Conservation (phyloP, 2,888 invertebrate genomes). For the Campopleginae sp. region DNA sequence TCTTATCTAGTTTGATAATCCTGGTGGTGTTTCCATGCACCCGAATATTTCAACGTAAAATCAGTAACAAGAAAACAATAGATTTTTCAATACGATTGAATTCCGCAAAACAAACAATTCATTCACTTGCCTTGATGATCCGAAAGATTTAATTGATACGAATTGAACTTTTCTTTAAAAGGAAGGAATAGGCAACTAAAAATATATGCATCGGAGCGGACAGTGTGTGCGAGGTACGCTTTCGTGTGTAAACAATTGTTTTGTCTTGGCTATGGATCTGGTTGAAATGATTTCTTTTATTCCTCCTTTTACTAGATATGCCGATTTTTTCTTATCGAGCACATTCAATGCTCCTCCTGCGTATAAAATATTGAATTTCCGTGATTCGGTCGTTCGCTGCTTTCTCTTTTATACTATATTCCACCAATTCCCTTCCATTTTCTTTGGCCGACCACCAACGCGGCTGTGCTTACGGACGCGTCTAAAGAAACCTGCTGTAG, state of each 20-base stretch:
- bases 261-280: not conserved
- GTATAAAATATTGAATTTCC: not conserved
- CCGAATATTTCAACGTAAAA: not conserved
- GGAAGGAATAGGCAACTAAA: not conserved
- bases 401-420: not conserved
- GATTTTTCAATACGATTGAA: not conserved
- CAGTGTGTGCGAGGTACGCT: not conserved
- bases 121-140: not conserved
- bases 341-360: not conserved
- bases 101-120: not conserved
- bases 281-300: not conserved
- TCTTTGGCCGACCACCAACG: not conserved
- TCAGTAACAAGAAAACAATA: not conserved
- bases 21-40: not conserved
- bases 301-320: not conserved
- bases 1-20: conserved; percentile 10
- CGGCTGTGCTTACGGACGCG: not conserved
- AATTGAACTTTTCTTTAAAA: no score
- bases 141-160: not conserved
- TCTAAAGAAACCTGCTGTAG: not conserved
- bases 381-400: not conserved
- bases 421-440: not conserved
- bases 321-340: not conserved
- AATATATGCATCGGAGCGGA: not conserved
- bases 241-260: not conserved